phyloP scores from a whole-genome alignment of 2,888 invertebrate species.

The Pilophorus perplexus region DNA sequence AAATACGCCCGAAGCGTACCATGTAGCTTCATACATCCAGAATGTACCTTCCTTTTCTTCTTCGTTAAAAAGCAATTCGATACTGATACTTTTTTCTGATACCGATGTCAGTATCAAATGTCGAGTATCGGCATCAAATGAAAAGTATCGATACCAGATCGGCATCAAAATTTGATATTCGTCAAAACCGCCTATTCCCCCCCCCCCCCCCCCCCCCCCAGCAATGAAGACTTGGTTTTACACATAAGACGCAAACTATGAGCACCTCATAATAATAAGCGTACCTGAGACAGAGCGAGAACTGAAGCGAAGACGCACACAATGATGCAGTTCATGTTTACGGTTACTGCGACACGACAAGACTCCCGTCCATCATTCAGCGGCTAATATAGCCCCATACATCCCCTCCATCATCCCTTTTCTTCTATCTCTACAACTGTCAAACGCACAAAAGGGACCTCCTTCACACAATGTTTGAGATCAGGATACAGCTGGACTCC shows the following conservation, averaged over 20 bases:
- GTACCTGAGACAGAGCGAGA: conserved; percentile 20
- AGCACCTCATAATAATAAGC: background rate
- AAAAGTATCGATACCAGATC: too few species aligned
- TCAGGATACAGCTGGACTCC: conserved; percentile 21
- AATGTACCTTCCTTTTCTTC: too few species aligned
- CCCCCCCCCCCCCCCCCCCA: too few species aligned
- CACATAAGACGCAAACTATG: too few species aligned
- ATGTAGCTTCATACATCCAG: too few species aligned
- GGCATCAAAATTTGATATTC: too few species aligned
- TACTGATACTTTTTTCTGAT: too few species aligned
- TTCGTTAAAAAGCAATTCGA: too few species aligned
- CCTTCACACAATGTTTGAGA: conserved; percentile 18
- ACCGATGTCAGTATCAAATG: too few species aligned
- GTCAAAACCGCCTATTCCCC: too few species aligned
- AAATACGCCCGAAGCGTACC: too few species aligned
- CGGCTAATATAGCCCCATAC: background rate
- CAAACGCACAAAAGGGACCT: conserved; percentile 4
- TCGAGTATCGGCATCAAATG: too few species aligned
- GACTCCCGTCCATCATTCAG: background rate
- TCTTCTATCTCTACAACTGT: background rate
- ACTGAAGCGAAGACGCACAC: conserved; percentile 25
- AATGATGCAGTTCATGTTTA: conserved; percentile 21
- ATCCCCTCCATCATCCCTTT: conserved; percentile 7
- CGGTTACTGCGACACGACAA: background rate
- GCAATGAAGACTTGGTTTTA: background rate